These are phyloP conservation scores for Haliclona indistincta DNA, from an alignment of 37 sponge, comb jelly and placozoan genomes.

Conservation along the genomic window DNA sequence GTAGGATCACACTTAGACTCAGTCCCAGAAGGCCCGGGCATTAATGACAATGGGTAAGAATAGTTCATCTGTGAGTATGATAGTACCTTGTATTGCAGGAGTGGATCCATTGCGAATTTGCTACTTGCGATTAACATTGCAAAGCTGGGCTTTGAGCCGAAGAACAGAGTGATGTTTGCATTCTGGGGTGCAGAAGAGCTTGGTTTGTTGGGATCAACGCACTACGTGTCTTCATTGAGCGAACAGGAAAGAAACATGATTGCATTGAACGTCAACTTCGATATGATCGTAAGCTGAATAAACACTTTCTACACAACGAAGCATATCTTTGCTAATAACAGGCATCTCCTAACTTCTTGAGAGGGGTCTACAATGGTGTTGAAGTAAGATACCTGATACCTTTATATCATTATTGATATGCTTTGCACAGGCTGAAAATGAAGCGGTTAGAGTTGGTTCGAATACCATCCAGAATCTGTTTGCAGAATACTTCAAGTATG, in stretches of 20 bases:
- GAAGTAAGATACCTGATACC: conserved; percentile 34
- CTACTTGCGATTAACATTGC: conserved; percentile 58
- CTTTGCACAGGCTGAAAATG: conserved; percentile 26
- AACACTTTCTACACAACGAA: background rate
- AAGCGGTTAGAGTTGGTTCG: conserved; percentile 27
- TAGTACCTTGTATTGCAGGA: conserved; percentile 39
- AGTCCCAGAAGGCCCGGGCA: conserved; percentile 84
- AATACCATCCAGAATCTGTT: conserved; percentile 63
- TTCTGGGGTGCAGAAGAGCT: conserved; percentile 90
- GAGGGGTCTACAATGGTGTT: conserved; percentile 83
- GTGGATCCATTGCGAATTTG: conserved; percentile 78
- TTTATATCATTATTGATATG: background rate
- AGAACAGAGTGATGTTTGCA: conserved; percentile 71
- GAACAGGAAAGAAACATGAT: conserved; percentile 26
- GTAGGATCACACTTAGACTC: conserved; percentile 85
- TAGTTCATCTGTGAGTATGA: background rate
- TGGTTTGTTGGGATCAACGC: conserved; percentile 70
- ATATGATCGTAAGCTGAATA: conserved; percentile 46
- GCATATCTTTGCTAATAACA: conserved; percentile 1
- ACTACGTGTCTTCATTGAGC: conserved; percentile 54
- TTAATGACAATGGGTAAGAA: conserved; percentile 88
- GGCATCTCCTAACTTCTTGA: conserved; percentile 84
- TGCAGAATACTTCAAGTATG: conserved; percentile 70
- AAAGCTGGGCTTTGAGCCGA: conserved; percentile 1
- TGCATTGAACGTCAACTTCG: conserved; percentile 79